These are phyloP conservation scores for Bombus impatiens DNA, from an alignment of 1,140 invertebrate genomes.

Conservation along the genomic window DNA sequence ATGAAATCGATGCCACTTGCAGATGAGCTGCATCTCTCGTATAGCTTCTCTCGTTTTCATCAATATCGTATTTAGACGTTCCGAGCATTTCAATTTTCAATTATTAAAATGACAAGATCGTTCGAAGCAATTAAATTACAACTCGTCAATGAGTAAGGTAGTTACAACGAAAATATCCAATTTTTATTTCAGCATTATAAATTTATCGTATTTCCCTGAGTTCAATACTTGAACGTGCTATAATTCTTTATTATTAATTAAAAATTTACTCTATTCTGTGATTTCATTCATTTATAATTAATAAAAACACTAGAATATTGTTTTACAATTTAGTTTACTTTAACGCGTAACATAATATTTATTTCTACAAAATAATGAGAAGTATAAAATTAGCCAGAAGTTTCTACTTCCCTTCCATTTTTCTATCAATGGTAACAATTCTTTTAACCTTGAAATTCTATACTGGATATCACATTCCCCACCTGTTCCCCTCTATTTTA, in stretches of 20 bases:
- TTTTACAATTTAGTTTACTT: neutral
- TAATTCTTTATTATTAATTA: neutral
- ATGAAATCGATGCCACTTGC: constrained; percentile 16
- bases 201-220: neutral
- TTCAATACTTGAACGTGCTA: no score
- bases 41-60: neutral
- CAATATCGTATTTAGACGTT: no score
- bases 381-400: neutral
- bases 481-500: neutral
- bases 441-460: no score
- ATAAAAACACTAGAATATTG: neutral
- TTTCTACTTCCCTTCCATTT: neutral
- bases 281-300: neutral
- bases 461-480: no score
- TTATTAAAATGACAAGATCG: neutral
- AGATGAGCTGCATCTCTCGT: neutral
- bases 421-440: neutral
- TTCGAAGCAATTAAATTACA: neutral
- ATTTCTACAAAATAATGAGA: neutral
- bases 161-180: neutral
- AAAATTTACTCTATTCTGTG: neutral
- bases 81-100: neutral
- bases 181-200: neutral
- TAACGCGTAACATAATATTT: no score
- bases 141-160: neutral